Evolutionary conservation across 2,888 invertebrate species (phyloP).

Genomic region (Melipona beecheii): DNA sequence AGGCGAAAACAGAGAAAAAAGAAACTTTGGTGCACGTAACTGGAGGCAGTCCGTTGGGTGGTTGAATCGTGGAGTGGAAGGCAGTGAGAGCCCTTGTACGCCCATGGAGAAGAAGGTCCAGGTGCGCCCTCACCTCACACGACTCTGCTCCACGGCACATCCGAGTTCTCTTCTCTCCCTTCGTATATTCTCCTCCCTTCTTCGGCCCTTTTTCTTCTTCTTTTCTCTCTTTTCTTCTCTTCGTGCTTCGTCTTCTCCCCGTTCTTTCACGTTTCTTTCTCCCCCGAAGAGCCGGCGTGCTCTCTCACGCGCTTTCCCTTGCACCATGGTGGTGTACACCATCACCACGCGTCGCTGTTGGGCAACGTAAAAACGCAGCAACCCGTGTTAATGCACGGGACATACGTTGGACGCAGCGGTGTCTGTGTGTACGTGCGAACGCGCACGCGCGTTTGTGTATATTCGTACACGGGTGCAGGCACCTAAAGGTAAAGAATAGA

Average conservation of each 20-base stretch:
- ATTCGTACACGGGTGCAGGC: slow-evolving; percentile 61
- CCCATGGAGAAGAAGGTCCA: slow-evolving; percentile 80
- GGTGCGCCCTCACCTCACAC: slow-evolving; percentile 76
- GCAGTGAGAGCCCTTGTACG: slow-evolving; percentile 78
- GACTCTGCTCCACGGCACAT: slow-evolving; percentile 70
- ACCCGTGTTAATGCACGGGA: slow-evolving; percentile 38
- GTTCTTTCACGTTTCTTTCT: not conserved
- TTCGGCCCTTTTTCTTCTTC: not conserved
- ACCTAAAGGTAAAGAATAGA: slow-evolving; percentile 72
- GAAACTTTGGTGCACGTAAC: slow-evolving; percentile 68
- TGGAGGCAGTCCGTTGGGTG: slow-evolving; percentile 77
- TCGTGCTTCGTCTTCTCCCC: slow-evolving; percentile 4
- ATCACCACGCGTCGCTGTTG: slow-evolving; percentile 28
- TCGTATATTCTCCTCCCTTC: slow-evolving; percentile 24
- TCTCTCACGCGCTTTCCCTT: slow-evolving; percentile 32
- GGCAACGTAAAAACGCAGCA: slow-evolving; percentile 56
- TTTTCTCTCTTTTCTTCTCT: slow-evolving; percentile 9
- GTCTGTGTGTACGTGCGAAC: slow-evolving; percentile 13
- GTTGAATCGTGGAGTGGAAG: slow-evolving; percentile 79
- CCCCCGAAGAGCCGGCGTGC: slow-evolving; percentile 9
- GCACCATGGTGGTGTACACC: slow-evolving; percentile 12
- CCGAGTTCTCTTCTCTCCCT: slow-evolving; percentile 68
- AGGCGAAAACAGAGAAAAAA: slow-evolving; percentile 45
- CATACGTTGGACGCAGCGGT: not conserved
- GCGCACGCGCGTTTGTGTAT: slow-evolving; percentile 16